Evolutionary conservation across 2,888 invertebrate species (phyloP).

Genomic region (Acheta domesticus): DNA sequence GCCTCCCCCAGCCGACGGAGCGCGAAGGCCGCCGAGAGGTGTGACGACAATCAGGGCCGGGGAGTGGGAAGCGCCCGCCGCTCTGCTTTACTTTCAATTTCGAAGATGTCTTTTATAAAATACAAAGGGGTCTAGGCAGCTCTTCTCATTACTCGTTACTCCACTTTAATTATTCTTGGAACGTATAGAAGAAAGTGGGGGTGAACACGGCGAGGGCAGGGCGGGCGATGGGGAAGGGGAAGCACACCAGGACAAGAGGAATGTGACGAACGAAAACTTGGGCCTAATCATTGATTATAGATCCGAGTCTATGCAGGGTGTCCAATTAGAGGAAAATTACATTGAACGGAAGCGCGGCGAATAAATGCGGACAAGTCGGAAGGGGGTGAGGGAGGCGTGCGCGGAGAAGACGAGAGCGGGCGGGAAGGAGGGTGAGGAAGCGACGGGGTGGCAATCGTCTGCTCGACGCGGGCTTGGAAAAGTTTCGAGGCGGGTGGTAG

Average conservation of each 20-base stretch:
- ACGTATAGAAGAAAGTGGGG: slow-evolving; percentile 31
- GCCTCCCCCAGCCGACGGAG: neutral
- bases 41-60: slow-evolving; percentile 9
- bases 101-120: slow-evolving; percentile 35
- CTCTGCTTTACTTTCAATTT: slow-evolving; percentile 31
- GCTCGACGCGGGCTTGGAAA: too few species aligned
- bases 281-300: slow-evolving; percentile 25
- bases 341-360: neutral
- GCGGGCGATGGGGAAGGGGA: slow-evolving; percentile 18
- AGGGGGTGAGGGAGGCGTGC: too few species aligned
- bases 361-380: neutral
- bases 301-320: slow-evolving; percentile 24
- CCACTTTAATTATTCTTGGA: slow-evolving; percentile 36
- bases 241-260: slow-evolving; percentile 20
- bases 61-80: neutral
- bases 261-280: slow-evolving; percentile 28
- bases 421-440: too few species aligned
- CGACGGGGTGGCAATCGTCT: too few species aligned
- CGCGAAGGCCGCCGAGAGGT: neutral
- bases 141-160: slow-evolving; percentile 35
- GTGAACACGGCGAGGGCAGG: slow-evolving; percentile 19
- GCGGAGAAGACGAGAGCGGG: neutral
- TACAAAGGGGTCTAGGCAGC: slow-evolving; percentile 33
- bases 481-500: too few species aligned
- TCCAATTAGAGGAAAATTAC: slow-evolving; percentile 31